A percentile compares a stretch with the other conserved stretches of the same genome.
These are phyloP conservation scores for Drosophila vallismaia DNA, from an alignment of 2,888 invertebrate species.

Conservation along the genomic window DNA sequence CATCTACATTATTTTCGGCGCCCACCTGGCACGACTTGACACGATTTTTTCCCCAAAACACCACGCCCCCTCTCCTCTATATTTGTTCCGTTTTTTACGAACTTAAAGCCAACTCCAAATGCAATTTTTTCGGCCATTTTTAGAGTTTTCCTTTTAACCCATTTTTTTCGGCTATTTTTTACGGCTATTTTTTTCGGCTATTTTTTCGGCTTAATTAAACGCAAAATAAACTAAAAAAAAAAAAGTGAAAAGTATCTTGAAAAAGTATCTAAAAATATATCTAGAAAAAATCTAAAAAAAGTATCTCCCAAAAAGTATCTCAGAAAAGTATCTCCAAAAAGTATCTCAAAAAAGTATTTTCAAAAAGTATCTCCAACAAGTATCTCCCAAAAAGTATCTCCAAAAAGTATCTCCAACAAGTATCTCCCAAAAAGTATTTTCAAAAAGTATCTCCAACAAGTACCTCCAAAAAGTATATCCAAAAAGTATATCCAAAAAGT, in stretches of 20 bases:
- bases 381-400: no score
- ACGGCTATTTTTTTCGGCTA: neutral
- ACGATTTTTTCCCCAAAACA: conserved; percentile 57
- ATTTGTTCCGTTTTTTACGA: conserved; percentile 3
- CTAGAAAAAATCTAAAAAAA: neutral
- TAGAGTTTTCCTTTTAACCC: neutral
- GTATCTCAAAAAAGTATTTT: neutral
- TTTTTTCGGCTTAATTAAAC: conserved; percentile 22
- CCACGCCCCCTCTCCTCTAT: neutral
- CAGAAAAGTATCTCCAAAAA: no score
- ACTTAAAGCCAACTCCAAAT: conserved; percentile 23
- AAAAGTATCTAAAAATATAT: no score
- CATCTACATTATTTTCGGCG: conserved; percentile 5
- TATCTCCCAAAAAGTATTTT: no score
- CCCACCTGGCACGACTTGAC: conserved; percentile 66
- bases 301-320: no score
- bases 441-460: neutral
- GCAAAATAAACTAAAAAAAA: conserved; percentile 9
- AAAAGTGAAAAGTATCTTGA: neutral
- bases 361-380: no score
- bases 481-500: neutral
- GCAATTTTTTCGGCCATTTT: neutral
- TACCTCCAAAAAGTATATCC: no score
- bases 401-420: neutral
- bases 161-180: neutral